These are phyloP conservation scores for Triplophysa bombifrons DNA, from an alignment of 2,797 vertebrate species.

Conservation along the genomic window DNA sequence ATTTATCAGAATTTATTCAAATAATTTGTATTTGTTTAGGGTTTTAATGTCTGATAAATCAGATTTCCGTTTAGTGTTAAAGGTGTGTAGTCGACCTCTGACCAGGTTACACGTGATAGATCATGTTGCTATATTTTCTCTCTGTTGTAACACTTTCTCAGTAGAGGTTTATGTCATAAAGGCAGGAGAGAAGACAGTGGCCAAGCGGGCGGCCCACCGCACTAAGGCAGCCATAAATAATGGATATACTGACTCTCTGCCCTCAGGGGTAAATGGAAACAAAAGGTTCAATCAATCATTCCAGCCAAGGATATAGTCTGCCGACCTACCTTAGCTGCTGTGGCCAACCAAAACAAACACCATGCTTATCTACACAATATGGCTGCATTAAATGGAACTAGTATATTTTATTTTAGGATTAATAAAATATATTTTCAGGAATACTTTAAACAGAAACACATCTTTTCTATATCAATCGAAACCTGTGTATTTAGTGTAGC, in stretches of 20 bases:
- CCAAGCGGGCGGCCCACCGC: slow-evolving; percentile 47
- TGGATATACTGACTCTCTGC: slow-evolving; percentile 55
- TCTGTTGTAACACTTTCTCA: slow-evolving; percentile 51
- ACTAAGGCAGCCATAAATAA: slow-evolving; percentile 58
- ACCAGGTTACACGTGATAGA: slow-evolving; percentile 50
- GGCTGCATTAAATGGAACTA: slow-evolving; percentile 11
- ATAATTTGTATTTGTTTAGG: not conserved
- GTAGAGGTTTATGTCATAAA: slow-evolving; percentile 54
- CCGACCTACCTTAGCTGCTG: slow-evolving; percentile 23
- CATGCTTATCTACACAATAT: slow-evolving; percentile 22
- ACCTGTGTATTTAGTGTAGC: too few relatives aligned
- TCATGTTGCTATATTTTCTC: slow-evolving; percentile 35
- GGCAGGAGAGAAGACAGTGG: slow-evolving; percentile 37
- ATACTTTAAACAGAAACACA: too few relatives aligned
- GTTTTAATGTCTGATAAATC: not conserved
- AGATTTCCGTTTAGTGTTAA: slow-evolving; percentile 25
- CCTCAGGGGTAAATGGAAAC: slow-evolving; percentile 58
- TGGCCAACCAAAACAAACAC: slow-evolving; percentile 39
- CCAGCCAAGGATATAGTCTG: slow-evolving; percentile 44
- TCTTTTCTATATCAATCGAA: too few relatives aligned
- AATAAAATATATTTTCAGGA: too few relatives aligned
- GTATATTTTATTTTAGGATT: not conserved
- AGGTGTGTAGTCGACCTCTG: slow-evolving; percentile 54
- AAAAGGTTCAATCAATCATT: slow-evolving; percentile 60
- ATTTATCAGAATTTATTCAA: slow-evolving; percentile 3